Conservation (phyloP, 2,113 vertebrate species). For the Todiramphus chloris region DNA sequence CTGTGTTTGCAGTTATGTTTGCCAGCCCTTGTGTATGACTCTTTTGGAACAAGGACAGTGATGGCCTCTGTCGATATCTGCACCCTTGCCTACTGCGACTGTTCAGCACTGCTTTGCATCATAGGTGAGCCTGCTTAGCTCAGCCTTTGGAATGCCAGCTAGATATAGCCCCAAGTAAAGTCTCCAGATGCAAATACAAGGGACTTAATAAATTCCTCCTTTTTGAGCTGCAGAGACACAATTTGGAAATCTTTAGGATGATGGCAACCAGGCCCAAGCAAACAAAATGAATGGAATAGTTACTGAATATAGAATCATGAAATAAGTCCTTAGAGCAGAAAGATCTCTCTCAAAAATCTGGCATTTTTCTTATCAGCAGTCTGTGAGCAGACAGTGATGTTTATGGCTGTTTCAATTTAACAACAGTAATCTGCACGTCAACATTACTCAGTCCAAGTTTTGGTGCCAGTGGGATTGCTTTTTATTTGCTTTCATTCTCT, state of each 20-base stretch:
- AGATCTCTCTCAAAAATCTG: neutral
- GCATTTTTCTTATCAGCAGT: neutral
- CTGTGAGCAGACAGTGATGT: neutral
- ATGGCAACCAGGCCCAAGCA: constrained; percentile 6
- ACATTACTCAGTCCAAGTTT: neutral
- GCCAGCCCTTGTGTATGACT: neutral
- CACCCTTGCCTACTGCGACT: neutral
- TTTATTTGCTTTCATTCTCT: neutral
- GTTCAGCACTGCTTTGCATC: neutral
- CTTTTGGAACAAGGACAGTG: neutral
- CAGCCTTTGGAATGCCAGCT: neutral
- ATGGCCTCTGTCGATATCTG: accelerated
- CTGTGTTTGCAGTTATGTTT: accelerated
- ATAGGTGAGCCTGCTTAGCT: neutral
- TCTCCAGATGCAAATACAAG: constrained; percentile 29
- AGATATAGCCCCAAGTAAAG: neutral
- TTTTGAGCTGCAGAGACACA: neutral
- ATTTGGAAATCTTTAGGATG: constrained; percentile 22
- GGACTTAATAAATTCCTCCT: constrained; percentile 22
- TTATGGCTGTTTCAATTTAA: neutral
- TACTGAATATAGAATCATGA: neutral
- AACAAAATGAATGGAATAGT: neutral
- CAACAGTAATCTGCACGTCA: neutral
- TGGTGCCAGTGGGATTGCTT: neutral
- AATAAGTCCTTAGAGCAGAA: neutral